phyloP scores from a whole-genome alignment of 2,113 vertebrate genomes.

The Desmodus rotundus region DNA sequence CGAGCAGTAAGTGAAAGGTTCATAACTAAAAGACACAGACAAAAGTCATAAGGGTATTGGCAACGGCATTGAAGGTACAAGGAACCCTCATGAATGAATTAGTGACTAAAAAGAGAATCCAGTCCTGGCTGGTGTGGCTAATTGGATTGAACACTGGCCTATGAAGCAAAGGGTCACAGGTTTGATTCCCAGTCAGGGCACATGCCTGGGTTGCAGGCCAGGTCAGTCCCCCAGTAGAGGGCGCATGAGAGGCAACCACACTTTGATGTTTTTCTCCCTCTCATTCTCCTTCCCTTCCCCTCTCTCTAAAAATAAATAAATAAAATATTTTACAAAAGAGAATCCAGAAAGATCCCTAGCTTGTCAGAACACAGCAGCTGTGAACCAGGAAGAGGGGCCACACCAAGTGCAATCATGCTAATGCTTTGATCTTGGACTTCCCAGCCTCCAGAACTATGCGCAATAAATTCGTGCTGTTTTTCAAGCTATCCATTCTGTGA shows the following conservation, averaged over 20 bases:
- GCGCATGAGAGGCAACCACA: no score
- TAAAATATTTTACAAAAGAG: background rate
- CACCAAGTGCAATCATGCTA: background rate
- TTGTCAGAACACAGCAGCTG: background rate
- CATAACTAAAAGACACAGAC: background rate
- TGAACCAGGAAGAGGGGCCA: background rate
- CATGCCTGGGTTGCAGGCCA: no score
- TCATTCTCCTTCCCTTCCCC: no score
- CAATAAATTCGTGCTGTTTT: background rate
- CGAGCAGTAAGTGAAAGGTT: background rate
- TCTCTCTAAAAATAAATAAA: background rate
- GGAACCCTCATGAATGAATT: background rate
- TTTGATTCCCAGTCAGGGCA: no score
- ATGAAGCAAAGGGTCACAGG: no score
- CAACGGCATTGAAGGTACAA: background rate
- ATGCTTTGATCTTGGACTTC: background rate
- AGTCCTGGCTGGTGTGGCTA: no score
- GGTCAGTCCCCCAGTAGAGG: no score
- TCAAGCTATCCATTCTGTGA: background rate
- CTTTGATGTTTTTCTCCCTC: no score
- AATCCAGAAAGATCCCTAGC: background rate
- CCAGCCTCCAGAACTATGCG: background rate
- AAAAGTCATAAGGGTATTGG: background rate
- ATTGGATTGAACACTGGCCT: no score
- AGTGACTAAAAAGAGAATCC: background rate